Conservation (phyloP, 2,797 vertebrate species). For the Toxotes lorentzi region DNA sequence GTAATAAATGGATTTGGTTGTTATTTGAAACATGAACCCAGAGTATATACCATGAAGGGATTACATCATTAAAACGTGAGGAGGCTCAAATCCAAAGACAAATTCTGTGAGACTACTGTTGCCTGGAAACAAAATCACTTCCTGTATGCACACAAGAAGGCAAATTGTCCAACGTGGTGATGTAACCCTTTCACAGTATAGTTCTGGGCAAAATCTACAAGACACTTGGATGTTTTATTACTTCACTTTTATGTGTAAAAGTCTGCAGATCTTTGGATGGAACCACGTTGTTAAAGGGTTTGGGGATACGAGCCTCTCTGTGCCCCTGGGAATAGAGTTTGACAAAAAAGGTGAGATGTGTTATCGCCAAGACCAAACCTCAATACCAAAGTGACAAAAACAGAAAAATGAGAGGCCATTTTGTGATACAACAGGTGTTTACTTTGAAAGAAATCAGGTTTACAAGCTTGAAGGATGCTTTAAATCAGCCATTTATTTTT, state of each 20-base stretch:
- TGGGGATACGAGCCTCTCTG: slow-evolving; percentile 22
- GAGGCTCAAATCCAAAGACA: slow-evolving; percentile 75
- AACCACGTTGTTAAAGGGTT: slow-evolving; percentile 35
- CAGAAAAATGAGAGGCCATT: slow-evolving; percentile 34
- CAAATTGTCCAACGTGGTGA: slow-evolving; percentile 59
- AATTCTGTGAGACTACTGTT: slow-evolving; percentile 73
- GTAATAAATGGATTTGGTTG: slow-evolving; percentile 75
- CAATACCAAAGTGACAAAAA: slow-evolving; percentile 80
- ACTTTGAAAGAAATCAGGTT: slow-evolving; percentile 38
- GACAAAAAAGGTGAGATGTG: slow-evolving; percentile 32
- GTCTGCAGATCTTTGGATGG: slow-evolving; percentile 51
- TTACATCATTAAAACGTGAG: slow-evolving; percentile 67
- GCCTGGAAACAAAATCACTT: slow-evolving; percentile 80
- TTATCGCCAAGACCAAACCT: slow-evolving; percentile 73
- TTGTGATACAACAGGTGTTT: slow-evolving; percentile 47
- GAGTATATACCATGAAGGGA: slow-evolving; percentile 66
- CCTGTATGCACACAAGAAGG: slow-evolving; percentile 47
- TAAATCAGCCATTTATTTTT: slow-evolving; percentile 59
- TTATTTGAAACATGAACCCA: slow-evolving; percentile 70
- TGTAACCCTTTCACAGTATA: slow-evolving; percentile 71
- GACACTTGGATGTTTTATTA: slow-evolving; percentile 67
- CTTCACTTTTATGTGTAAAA: slow-evolving; percentile 63
- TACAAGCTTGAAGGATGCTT: slow-evolving; percentile 41
- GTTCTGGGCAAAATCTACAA: slow-evolving; percentile 53
- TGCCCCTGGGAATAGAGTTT: slow-evolving; percentile 33